Base-by-base conservation (phyloP, 2,113 vertebrate genomes). In the Esox niger region DNA sequence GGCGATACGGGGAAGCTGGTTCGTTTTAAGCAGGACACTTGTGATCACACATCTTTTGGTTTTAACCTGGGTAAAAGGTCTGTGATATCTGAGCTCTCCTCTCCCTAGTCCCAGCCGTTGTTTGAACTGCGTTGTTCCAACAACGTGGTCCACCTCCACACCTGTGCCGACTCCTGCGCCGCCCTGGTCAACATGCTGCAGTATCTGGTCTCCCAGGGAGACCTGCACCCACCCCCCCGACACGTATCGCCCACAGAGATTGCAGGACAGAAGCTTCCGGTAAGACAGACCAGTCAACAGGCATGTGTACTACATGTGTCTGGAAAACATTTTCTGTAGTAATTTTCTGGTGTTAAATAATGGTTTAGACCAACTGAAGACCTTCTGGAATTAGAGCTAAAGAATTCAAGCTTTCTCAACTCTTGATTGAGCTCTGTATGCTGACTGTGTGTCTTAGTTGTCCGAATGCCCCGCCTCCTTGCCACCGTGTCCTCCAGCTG, bases 81-180 rank as follows among this genome's bases (percentile, higher is more conserved):
- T 23, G 6, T 56, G 10, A 56, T 25, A 25, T 25, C n/a, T 26
- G 26, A 17, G 0, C 54, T 10, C 38, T 67, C 26, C 71, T 57
- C 11, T 69, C 21, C 73, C 20, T 83, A 96, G 95, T 87, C 89
- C 38, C 94, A 94, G 88, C 95, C 95, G 0, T 90, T 94, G 43
- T 97, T 96, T 7, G 95, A 97, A 84, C 93, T 97, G 10, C 94
- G 95, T 38, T 97, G 95, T 83, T 96, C 95, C 86, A 97, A 95
- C 86, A 96, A 96, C 1, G 92, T 95, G 59, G 91, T 95, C 11
- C 95, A 95, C 3, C 73, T 96, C 25, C 94, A 94, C 75, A 95
- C 93, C 54, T 96, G 95, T n/a, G 93, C 95, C 0, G 95, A 97
- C 83, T 95, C 95, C 27, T 95, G 95, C 1, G 94, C 95, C 0